Evolutionary conservation across 2,113 vertebrate genomes (phyloP), one percentile per base, ranked within the genome.

Genomic region (Coracopsis vasa): DNA sequence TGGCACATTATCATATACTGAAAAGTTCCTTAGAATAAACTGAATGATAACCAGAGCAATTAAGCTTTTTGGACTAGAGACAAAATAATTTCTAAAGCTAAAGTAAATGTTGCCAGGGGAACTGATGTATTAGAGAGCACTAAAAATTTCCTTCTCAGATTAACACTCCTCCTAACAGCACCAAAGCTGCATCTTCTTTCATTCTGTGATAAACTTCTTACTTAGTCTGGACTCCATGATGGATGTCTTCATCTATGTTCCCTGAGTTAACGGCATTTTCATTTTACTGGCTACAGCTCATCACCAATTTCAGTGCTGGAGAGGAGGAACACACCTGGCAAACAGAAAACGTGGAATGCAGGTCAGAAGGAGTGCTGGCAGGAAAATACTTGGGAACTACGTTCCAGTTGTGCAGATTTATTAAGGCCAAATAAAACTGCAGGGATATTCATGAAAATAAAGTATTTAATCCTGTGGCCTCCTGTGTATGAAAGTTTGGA

Each of bases 71-170:
- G 93, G 95, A 90, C 35, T 54, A 62, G 62, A 88, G 74, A 93
- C 85, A 96, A 94, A 94, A 90, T n/a, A 23, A 73, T 70, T 90
- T 94, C 84, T 88, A 48, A 85, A 94, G 81, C 90, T 72, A 39
- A 92, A 93, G 90, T 80, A 93, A 94, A 92, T 88, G 80, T 94
- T 97, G 92, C 93, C 92, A 94, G 77, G 95, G 94, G 73, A 96
- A 97, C 88, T 77, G 83, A 74, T 86, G 37, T 17, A 80, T 80
- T 60, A 86, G 75, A 83, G 25, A 64, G 69, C 53, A 73, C 60
- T 72, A 84, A 95, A 95, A 71, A 61, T 90, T 61, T 80, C 60
- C 24, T 50, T 54, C 71, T 86, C 42, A 37, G 82, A 88, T 80
- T 67, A 92, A 94, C 29, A 44, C 29, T 80, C 70, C 42, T 75